Evolutionary conservation across 2,888 invertebrate genomes (phyloP).

Genomic region (Diarsia mendica): DNA sequence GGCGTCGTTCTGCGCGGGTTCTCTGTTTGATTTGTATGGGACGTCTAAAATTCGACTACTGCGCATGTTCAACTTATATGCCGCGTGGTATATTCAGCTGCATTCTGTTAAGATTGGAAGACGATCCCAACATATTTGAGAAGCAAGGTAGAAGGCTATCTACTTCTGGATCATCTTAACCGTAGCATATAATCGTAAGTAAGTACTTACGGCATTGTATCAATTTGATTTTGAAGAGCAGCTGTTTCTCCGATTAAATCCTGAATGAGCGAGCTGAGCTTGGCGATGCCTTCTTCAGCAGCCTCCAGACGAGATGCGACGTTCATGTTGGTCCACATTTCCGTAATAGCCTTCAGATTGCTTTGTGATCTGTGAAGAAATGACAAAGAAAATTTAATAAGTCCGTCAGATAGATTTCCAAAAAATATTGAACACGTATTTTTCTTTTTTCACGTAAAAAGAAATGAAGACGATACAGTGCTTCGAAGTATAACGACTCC

Average conservation of each 20-base stretch:
- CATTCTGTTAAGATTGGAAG: background rate
- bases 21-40: too few species aligned
- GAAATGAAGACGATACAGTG: too few species aligned
- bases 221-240: conserved; percentile 66
- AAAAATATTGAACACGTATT: too few species aligned
- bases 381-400: too few species aligned
- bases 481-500: too few species aligned
- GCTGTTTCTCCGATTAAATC: conserved; percentile 87
- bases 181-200: background rate
- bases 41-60: too few species aligned
- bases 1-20: too few species aligned
- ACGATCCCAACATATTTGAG: background rate
- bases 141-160: background rate
- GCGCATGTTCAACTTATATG: too few species aligned
- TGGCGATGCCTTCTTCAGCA: conserved; percentile 90
- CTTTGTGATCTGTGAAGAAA: conserved; percentile 79
- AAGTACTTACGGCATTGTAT: conserved; percentile 31
- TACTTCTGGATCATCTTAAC: background rate
- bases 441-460: too few species aligned
- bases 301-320: conserved; percentile 92
- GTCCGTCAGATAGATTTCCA: too few species aligned
- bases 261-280: conserved; percentile 91
- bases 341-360: conserved; percentile 88
- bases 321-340: conserved; percentile 92
- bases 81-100: background rate